Base-by-base conservation (phyloP, 2,888 invertebrate species). In the Pyrochroa serraticornis region DNA sequence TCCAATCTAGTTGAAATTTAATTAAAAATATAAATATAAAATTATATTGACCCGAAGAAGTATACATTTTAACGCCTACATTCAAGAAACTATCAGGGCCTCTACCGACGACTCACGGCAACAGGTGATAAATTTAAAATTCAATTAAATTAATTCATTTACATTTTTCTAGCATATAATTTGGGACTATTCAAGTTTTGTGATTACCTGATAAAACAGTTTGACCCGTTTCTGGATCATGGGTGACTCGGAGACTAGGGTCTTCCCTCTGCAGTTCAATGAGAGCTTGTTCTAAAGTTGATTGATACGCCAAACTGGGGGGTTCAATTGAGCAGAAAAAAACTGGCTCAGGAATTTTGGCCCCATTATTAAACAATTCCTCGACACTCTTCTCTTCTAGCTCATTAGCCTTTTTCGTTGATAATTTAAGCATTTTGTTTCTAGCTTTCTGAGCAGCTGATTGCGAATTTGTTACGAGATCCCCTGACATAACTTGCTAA, bases 291-390 rank as follows among this genome's bases (percentile, higher is more conserved):
- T 97, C 97, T 70, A 97, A 81, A 0, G 87, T 82, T 38, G 79
- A 80, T 79, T 95, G 94, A 57, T 85, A 83, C 0, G 90, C 84
- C 67, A 89, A 74, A 67, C 92, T 92, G 0, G 94, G 91, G 0
- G 97, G 92, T 81, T 99, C 98, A 62, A 99, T 90, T 1, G 95
- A 92, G 77, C 98, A 97, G 74, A 97, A 92, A 81, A 97, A 98
- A 0, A 99, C 99, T 0, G 99, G 96, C 72, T 95, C 92, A 0
- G 97, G 97, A 56, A 95, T 81, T 39, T 84, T 83, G 0, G 92
- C 85, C 1, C 90, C 89, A 66, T 80, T 65, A 6, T 79, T 77
- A 50, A 83, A 79, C 35, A 81, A 63, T 35, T 67, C 75, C 2
- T 80, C 76, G 0, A 77, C 73, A 10, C 79, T 71, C 35, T 76